A percentile compares a stretch with the other conserved stretches of the same genome.
phyloP scores from a whole-genome alignment of 2,888 invertebrate species.

The Heliconius hortense region DNA sequence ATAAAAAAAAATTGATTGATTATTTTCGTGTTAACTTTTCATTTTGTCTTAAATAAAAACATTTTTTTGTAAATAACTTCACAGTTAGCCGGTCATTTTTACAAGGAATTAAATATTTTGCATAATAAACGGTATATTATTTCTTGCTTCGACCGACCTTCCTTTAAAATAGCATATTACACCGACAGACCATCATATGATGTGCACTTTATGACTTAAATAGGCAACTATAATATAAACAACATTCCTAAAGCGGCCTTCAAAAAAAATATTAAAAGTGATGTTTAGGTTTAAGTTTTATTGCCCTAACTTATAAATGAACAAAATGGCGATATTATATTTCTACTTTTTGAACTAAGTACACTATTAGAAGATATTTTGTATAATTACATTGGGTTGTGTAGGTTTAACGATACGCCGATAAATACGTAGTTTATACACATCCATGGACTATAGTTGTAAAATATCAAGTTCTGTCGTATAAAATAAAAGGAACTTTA shows the following conservation, averaged over 20 bases:
- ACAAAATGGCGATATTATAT: slow-evolving; percentile 72
- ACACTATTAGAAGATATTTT: slow-evolving; percentile 75
- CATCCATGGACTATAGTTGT: slow-evolving; percentile 60
- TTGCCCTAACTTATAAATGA: slow-evolving; percentile 62
- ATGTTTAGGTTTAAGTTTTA: slow-evolving; percentile 51
- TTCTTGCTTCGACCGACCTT: slow-evolving; percentile 13
- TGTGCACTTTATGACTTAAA: slow-evolving; percentile 11
- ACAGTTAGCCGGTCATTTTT: slow-evolving; percentile 14
- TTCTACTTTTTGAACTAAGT: slow-evolving; percentile 66
- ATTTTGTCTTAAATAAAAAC: background rate
- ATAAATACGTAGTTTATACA: slow-evolving; percentile 59
- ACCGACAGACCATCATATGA: background rate
- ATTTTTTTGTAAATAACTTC: slow-evolving; percentile 10
- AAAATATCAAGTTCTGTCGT: slow-evolving; percentile 68
- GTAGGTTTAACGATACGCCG: slow-evolving; percentile 61
- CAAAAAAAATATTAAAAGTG: slow-evolving; percentile 42
- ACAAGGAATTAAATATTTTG: slow-evolving; percentile 25
- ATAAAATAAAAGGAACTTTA: slow-evolving; percentile 66
- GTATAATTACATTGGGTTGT: slow-evolving; percentile 80
- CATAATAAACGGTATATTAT: slow-evolving; percentile 18
- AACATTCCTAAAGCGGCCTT: slow-evolving; percentile 59
- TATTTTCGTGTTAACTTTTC: background rate
- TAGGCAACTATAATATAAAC: slow-evolving; percentile 39
- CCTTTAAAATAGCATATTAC: slow-evolving; percentile 1
- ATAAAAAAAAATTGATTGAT: background rate